These are phyloP conservation scores for Pseudorasbora parva DNA, from an alignment of 2,113 vertebrate species.

Conservation along the genomic window DNA sequence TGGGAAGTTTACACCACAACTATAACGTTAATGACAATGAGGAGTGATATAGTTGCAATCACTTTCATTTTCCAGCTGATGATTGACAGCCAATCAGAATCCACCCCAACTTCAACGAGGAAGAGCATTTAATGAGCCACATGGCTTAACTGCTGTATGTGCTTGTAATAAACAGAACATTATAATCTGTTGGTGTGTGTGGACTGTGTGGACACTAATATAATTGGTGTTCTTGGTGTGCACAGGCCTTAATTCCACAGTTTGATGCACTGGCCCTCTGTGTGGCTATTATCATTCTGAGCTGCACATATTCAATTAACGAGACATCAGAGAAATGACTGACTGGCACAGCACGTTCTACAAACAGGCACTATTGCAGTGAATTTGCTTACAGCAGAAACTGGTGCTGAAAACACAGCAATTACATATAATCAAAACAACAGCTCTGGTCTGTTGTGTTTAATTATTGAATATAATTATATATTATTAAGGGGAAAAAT, in stretches of 20 bases:
- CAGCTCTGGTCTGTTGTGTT: background rate
- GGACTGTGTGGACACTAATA: no score
- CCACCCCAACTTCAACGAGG: no score
- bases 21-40: no score
- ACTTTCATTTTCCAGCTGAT: no score
- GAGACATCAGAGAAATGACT: constrained; percentile 18
- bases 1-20: no score
- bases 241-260: background rate
- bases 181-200: no score
- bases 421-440: constrained; percentile 7
- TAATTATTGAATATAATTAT: background rate
- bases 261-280: background rate
- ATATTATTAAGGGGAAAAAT: background rate
- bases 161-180: no score
- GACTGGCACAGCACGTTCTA: background rate
- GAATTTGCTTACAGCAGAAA: background rate
- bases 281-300: constrained; percentile 13
- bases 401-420: background rate
- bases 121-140: no score
- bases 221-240: no score
- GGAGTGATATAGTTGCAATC: no score
- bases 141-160: no score
- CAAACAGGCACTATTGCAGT: background rate
- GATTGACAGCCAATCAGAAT: no score
- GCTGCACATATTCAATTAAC: constrained; percentile 33